Evolutionary conservation across 2,113 vertebrate species (phyloP), one percentile per base, ranked within the genome.

Genomic region (Antigone vipio): DNA sequence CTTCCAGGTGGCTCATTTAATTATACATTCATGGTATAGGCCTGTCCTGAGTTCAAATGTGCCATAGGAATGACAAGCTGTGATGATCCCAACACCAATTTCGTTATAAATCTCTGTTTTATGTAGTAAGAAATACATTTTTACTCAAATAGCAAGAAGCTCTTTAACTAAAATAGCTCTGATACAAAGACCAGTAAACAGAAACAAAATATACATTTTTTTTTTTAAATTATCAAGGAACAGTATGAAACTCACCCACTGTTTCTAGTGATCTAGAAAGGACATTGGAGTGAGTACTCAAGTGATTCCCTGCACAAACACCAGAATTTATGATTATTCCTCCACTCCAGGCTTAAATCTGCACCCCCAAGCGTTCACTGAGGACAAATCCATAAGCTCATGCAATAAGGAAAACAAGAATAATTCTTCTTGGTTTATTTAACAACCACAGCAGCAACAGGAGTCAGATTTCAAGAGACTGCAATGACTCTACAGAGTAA

Each of bases 381-480:
- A 30, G 68, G 59, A 77, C 60, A n/a, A 38, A 67, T 34, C 68
- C 50, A 8, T 18, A 20, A 52, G 19, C 62, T 79, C 71, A 32
- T 10, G 69, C 35, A 73, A 2, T 2, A 42, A 80, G 18, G 26
- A 76, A 38, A 94, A 58, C 26, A 50, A 20, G 63, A 83, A 44
- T 40, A 60, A 66, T 35, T 53, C 62, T 72, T 69, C 21, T 22
- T 12, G 78, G 42, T 73, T 88, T 35, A 15, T 67, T 66, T 69
- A 84, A 74, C 75, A 21, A 80, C 82, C 82, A 9, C 77, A 94
- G 75, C 53, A 50, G 6, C 74, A 83, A 75, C 78, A 21, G 63
- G 88, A 93, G 71, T 77, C 78, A 56, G 52, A 47, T 96, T 92
- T 85, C 92, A 92, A 62, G 67, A 80, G 76, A 27, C 59, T 67